phyloP scores from a whole-genome alignment of 2,797 vertebrate species.

The Serranus cabrilla region DNA sequence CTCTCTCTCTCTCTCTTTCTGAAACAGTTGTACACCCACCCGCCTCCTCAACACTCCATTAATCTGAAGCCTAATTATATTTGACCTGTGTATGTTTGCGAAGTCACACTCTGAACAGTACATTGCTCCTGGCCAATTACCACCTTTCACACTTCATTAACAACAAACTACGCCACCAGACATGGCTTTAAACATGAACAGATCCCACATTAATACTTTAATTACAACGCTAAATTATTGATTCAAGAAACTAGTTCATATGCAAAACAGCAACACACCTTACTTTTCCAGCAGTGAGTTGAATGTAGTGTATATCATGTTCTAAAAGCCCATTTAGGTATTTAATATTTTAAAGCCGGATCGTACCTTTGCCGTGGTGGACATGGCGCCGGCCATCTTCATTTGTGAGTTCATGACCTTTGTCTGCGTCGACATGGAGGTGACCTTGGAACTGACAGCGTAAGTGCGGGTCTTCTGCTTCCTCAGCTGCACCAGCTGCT shows the following conservation, averaged over 20 bases:
- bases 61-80: constrained; percentile 75
- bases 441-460: constrained; percentile 98
- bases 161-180: constrained; percentile 18
- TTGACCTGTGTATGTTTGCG: constrained; percentile 65
- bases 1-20: background rate
- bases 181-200: constrained; percentile 47
- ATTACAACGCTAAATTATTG: constrained; percentile 52
- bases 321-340: too few relatives aligned
- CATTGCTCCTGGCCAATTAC: constrained; percentile 59
- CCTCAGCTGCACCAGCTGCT: constrained; percentile 94
- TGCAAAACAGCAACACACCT: constrained; percentile 2
- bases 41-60: constrained; percentile 66
- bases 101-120: constrained; percentile 48
- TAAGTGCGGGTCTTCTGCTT: constrained; percentile 98
- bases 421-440: constrained; percentile 97
- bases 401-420: constrained; percentile 99
- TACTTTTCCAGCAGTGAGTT: background rate
- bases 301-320: background rate
- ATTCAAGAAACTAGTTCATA: constrained; percentile 32
- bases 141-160: constrained; percentile 70
- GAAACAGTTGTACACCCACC: background rate
- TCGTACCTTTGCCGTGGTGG: constrained; percentile 94
- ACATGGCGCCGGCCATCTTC: constrained; percentile 99
- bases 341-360: background rate
- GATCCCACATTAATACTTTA: constrained; percentile 49